phyloP scores from a whole-genome alignment of 2,113 vertebrate genomes.

The Catharus minimus region DNA sequence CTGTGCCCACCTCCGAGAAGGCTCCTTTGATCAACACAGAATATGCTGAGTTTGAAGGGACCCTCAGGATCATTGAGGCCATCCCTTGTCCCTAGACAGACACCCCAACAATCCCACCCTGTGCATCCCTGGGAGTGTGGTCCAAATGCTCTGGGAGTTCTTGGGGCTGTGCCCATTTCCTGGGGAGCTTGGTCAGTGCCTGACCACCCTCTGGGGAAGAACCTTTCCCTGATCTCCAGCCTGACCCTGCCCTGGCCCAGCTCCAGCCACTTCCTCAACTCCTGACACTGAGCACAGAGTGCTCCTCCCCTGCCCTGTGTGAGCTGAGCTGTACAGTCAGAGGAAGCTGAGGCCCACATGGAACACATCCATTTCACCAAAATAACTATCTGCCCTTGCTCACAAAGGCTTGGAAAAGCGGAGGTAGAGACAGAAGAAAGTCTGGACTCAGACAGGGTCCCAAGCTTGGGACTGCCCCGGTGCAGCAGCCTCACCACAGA shows the following conservation, averaged over 20 bases:
- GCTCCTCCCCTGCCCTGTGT: neutral
- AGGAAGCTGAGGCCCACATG: neutral
- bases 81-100: fast-evolving
- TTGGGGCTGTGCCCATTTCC: neutral
- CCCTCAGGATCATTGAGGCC: neutral
- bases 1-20: neutral
- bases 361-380: neutral
- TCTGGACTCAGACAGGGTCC: neutral
- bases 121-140: fast-evolving
- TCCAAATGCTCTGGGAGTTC: fast-evolving
- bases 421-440: neutral
- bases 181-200: neutral
- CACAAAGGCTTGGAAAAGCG: neutral
- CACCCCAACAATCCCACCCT: neutral
- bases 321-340: neutral
- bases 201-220: neutral
- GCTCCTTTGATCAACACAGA: neutral
- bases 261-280: neutral
- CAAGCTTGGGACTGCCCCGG: fast-evolving
- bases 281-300: neutral
- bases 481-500: neutral
- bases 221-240: neutral
- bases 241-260: neutral
- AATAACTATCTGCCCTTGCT: neutral
- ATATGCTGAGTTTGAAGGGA: neutral